These are phyloP conservation scores for Watsonalla binaria DNA, from an alignment of 2,888 invertebrate species.

Conservation along the genomic window DNA sequence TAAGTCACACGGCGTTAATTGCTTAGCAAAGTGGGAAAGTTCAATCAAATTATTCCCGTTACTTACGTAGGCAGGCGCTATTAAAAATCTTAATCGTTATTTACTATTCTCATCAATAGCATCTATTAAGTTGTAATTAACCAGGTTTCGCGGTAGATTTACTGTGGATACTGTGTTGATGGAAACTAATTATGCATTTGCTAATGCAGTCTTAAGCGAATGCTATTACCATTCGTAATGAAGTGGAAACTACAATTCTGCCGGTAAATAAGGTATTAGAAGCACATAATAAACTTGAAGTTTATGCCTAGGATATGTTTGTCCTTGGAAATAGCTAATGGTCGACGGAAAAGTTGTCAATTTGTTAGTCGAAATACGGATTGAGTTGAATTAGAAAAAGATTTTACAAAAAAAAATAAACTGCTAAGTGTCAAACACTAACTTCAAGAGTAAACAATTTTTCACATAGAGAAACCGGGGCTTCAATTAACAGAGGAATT, in stretches of 20 bases:
- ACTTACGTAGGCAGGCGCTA: background rate
- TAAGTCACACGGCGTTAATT: background rate
- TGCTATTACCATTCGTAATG: slow-evolving; percentile 26
- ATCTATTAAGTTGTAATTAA: slow-evolving; percentile 11
- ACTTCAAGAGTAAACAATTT: too few species aligned
- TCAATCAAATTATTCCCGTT: background rate
- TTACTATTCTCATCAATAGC: background rate
- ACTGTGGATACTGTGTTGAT: slow-evolving; percentile 8
- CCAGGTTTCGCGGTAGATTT: slow-evolving; percentile 3
- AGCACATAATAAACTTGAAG: background rate
- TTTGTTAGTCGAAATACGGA: too few species aligned
- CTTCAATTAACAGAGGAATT: too few species aligned
- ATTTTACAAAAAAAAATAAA: too few species aligned
- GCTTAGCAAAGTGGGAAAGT: slow-evolving; percentile 8
- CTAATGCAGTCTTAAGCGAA: slow-evolving; percentile 26
- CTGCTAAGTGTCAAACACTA: too few species aligned
- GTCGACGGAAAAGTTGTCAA: too few species aligned
- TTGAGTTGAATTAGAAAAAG: too few species aligned
- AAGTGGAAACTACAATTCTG: slow-evolving; percentile 14
- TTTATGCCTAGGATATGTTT: too few species aligned
- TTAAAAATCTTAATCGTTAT: too few species aligned
- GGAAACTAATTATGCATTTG: slow-evolving; percentile 20
- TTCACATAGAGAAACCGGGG: too few species aligned
- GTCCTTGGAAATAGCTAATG: too few species aligned
- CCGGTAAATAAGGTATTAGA: slow-evolving; percentile 23